Evolutionary conservation across 2,797 vertebrate genomes (phyloP), one percentile per base, ranked within the genome.

Genomic region (Helicolenus hilgendorfi): DNA sequence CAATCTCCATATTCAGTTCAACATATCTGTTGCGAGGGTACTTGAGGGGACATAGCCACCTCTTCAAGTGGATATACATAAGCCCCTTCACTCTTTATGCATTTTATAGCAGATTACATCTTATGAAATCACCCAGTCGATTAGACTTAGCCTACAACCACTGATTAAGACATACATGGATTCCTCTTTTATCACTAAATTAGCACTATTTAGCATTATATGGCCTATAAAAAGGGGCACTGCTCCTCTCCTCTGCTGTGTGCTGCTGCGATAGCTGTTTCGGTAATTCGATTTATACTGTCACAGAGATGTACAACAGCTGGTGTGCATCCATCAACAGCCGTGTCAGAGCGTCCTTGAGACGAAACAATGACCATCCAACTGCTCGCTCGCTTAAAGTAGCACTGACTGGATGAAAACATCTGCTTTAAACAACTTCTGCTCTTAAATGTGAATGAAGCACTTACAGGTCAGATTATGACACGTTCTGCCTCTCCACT

Each of bases 401-500:
- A 87, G 41, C 33, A 65, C 38, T 83, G 65, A 56, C 77, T 80
- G n/a, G 29, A 79, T 78, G n/a, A 53, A 69, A 84, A 60, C 69
- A 63, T 77, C 60, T 70, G 38, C 31, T 87, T 73, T 31, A 38
- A 83, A 35, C 53, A 65, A 69, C 60, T 27, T 83, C 62, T 38
- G n/a, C 69, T 33, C 56, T 79, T 73, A n/a, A 87, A 89, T 72
- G 36, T 58, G 71, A 86, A 85, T 76, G 20, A 77, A 84, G 62
- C 60, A 15, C 58, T 27, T 41, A 15, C 77, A 53, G 65, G 69
- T 86, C 74, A 63, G n/a, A 33, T n/a, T 67, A 11, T 69, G 53
- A 56, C 35, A 72, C 15, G 3, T 68, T 68, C 56, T 22, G n/a
- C 10, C n/a, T 60, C 24, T 3, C 8, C 24, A 55, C 79, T 59